phyloP scores from a whole-genome alignment of 2,888 invertebrate species.

The Stegana nigrithorax region DNA sequence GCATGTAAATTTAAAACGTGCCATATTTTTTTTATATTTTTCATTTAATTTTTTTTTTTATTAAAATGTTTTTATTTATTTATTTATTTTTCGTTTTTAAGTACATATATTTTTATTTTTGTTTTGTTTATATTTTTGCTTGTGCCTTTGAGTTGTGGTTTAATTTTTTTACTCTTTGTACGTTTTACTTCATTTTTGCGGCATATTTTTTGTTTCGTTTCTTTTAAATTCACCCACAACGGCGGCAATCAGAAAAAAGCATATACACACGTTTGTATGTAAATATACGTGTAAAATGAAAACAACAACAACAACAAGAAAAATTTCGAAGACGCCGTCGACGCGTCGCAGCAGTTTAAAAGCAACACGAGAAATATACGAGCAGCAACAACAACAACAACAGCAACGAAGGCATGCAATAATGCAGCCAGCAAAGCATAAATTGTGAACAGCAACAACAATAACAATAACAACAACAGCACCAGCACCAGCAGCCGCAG shows the following conservation, averaged over 20 bases:
- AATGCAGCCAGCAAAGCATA: constrained; percentile 67
- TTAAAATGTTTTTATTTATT: too few relatives aligned
- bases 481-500: neutral
- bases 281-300: neutral
- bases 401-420: constrained; percentile 59
- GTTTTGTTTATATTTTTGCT: constrained; percentile 32
- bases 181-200: constrained; percentile 5
- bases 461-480: constrained; percentile 16
- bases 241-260: constrained; percentile 47
- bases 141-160: neutral
- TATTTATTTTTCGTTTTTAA: constrained; percentile 17
- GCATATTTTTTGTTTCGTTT: constrained; percentile 38
- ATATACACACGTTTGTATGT: constrained; percentile 24
- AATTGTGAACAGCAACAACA: constrained; percentile 56
- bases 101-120: constrained; percentile 22
- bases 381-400: constrained; percentile 27
- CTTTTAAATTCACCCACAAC: constrained; percentile 53
- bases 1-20: constrained; percentile 18
- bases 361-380: constrained; percentile 12
- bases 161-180: constrained; percentile 17
- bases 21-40: constrained; percentile 45
- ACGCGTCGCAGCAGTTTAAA: neutral
- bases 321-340: neutral
- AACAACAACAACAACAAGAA: constrained; percentile 17
- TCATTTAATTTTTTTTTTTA: constrained; percentile 21